Evolutionary conservation across 2,888 invertebrate species (phyloP).

Genomic region (Beris chalybata): DNA sequence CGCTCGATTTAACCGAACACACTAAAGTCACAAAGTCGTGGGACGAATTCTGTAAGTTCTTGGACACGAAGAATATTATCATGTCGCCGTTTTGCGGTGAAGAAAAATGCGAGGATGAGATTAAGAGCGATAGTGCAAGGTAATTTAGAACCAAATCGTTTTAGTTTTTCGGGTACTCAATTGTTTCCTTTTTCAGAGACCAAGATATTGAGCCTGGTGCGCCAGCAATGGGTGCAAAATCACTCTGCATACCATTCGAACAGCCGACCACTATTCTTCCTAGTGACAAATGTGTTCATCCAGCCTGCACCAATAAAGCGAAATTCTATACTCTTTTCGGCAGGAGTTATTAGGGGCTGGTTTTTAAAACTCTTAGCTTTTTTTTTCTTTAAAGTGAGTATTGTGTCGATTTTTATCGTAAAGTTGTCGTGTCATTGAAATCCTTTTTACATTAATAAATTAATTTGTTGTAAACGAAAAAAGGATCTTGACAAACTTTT

Average conservation of each 20-base stretch:
- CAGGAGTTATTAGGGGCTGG: constrained; percentile 81
- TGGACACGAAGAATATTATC: constrained; percentile 90
- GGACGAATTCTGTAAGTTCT: constrained; percentile 74
- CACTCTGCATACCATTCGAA: constrained; percentile 94
- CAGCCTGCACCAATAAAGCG: constrained; percentile 77
- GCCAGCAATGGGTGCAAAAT: constrained; percentile 98
- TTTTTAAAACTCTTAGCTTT: not conserved
- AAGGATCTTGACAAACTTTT: too few relatives aligned
- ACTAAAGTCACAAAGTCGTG: constrained; percentile 74
- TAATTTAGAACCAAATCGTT: constrained; percentile 50
- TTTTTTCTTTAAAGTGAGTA: constrained; percentile 3
- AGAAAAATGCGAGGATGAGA: constrained; percentile 85
- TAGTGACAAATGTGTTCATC: constrained; percentile 81
- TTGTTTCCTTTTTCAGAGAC: constrained; percentile 41
- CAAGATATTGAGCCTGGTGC: constrained; percentile 74
- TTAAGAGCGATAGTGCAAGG: constrained; percentile 94
- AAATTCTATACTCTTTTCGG: constrained; percentile 91
- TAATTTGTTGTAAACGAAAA: too few relatives aligned
- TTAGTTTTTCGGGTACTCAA: not conserved
- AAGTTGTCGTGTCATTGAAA: too few relatives aligned
- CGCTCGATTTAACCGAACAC: constrained; percentile 73
- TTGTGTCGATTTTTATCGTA: too few relatives aligned
- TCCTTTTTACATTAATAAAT: too few relatives aligned
- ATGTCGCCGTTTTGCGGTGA: constrained; percentile 95
- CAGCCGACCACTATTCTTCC: constrained; percentile 70